Percentiles rank a stretch among this genome's conserved stretches.
phyloP scores from a whole-genome alignment of 2,797 vertebrate species.

The Sebastes miniatus region DNA sequence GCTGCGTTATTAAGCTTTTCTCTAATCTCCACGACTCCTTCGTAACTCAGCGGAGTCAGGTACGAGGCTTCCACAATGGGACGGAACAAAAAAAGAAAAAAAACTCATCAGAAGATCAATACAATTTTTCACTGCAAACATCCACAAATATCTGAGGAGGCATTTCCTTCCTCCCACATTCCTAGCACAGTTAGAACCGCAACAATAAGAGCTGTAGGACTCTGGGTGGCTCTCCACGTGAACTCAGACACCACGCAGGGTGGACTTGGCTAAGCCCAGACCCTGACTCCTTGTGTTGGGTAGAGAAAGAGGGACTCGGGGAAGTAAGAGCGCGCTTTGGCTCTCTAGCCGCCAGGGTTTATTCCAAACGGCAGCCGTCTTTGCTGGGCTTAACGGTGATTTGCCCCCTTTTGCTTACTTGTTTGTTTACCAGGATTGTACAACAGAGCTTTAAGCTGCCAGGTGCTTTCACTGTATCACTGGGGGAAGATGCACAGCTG shows the following conservation, averaged over 20 bases:
- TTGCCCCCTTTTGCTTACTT: conserved; percentile 65
- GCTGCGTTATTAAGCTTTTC: conserved; percentile 47
- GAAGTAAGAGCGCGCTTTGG: conserved; percentile 20
- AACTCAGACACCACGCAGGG: conserved; percentile 1
- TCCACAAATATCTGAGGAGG: conserved; percentile 12
- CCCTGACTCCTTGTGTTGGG: not conserved
- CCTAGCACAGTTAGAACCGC: conserved; percentile 4
- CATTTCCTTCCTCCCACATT: conserved; percentile 28
- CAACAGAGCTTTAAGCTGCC: conserved; percentile 45
- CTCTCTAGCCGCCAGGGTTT: conserved; percentile 13
- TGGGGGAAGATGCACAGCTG: conserved; percentile 37
- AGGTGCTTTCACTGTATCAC: conserved; percentile 63
- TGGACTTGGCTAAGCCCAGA: conserved; percentile 16
- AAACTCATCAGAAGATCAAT: conserved; percentile 31
- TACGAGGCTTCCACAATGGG: conserved; percentile 38
- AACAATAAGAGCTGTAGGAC: conserved; percentile 12
- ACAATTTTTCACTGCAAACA: conserved; percentile 4
- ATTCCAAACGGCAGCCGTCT: conserved; percentile 38
- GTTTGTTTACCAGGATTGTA: conserved; percentile 71
- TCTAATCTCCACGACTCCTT: conserved; percentile 57
- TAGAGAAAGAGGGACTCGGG: not conserved
- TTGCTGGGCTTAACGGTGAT: conserved; percentile 61
- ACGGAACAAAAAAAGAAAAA: conserved; percentile 1
- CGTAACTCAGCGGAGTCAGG: conserved; percentile 37
- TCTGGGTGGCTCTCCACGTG: conserved; percentile 36